phyloP scores from a whole-genome alignment of 2,888 invertebrate genomes.

The Cataglyphis livida region DNA sequence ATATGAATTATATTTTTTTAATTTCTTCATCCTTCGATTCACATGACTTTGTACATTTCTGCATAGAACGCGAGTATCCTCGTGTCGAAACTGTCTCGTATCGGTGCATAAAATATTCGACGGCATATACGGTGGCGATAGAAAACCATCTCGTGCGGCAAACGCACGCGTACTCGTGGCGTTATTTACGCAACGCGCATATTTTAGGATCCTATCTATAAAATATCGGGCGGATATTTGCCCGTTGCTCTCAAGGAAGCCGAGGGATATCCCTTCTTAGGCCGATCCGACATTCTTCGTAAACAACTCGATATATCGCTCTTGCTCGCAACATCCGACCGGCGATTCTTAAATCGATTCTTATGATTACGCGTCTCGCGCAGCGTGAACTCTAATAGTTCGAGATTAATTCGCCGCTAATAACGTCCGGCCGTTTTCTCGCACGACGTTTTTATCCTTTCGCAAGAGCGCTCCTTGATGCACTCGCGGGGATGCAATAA shows the following conservation, averaged over 20 bases:
- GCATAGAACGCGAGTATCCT: slow-evolving; percentile 22
- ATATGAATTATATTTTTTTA: background rate
- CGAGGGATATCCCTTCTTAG: slow-evolving; percentile 22
- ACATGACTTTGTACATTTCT: background rate
- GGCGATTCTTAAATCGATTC: slow-evolving; percentile 26
- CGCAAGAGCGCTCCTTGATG: slow-evolving; percentile 22
- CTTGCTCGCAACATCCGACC: slow-evolving; percentile 24
- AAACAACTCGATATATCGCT: slow-evolving; percentile 41
- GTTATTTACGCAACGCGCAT: slow-evolving; percentile 61
- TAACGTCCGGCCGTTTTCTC: slow-evolving; percentile 7
- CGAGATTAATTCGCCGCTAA: slow-evolving; percentile 42
- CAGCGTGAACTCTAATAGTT: slow-evolving; percentile 38
- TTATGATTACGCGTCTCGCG: background rate
- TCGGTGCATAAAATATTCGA: slow-evolving; percentile 50
- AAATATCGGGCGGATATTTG: slow-evolving; percentile 41
- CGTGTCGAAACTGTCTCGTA: slow-evolving; percentile 57
- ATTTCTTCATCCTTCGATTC: background rate
- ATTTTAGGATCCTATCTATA: slow-evolving; percentile 59
- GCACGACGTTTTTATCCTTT: slow-evolving; percentile 34
- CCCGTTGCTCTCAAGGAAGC: slow-evolving; percentile 31
- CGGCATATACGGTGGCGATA: slow-evolving; percentile 46
- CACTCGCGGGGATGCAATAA: slow-evolving; percentile 19
- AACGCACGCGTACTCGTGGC: slow-evolving; percentile 4
- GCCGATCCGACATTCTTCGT: slow-evolving; percentile 25
- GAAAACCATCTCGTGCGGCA: slow-evolving; percentile 54